Evolutionary conservation across 2,797 vertebrate genomes (phyloP).

Genomic region (Apogon hyalosoma): DNA sequence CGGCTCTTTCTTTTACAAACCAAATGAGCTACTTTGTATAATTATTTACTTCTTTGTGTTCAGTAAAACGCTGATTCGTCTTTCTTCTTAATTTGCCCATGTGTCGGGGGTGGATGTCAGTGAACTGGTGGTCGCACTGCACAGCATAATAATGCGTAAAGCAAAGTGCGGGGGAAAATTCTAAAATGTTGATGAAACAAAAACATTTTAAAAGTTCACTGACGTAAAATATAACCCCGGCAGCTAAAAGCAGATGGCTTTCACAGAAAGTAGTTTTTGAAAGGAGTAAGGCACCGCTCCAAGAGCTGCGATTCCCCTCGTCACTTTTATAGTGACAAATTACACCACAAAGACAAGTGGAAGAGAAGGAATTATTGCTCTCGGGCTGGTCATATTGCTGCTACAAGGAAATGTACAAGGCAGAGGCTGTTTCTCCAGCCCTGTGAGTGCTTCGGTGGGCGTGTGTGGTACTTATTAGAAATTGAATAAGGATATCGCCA

Average conservation of each 20-base stretch:
- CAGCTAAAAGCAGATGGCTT: conserved; percentile 68
- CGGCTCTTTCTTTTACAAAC: conserved; percentile 61
- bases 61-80: conserved; percentile 89
- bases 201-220: conserved; percentile 38
- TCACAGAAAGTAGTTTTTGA: conserved; percentile 71
- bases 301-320: conserved; percentile 76
- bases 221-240: conserved; percentile 32
- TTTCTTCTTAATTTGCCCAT: conserved; percentile 72
- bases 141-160: conserved; percentile 28
- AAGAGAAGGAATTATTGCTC: conserved; percentile 80
- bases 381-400: conserved; percentile 70
- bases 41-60: conserved; percentile 94
- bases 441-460: conserved; percentile 59
- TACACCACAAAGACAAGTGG: conserved; percentile 80
- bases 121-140: conserved; percentile 17
- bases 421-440: conserved; percentile 49
- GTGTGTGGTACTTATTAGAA: conserved; percentile 78
- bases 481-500: conserved; percentile 82
- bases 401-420: conserved; percentile 67
- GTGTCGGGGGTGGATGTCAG: conserved; percentile 80
- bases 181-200: conserved; percentile 42
- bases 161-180: conserved; percentile 6
- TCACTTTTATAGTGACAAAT: conserved; percentile 83
- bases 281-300: conserved; percentile 71
- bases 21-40: conserved; percentile 80